These are phyloP conservation scores for Arizona elegans DNA, from an alignment of 2,113 vertebrate genomes.

Conservation along the genomic window DNA sequence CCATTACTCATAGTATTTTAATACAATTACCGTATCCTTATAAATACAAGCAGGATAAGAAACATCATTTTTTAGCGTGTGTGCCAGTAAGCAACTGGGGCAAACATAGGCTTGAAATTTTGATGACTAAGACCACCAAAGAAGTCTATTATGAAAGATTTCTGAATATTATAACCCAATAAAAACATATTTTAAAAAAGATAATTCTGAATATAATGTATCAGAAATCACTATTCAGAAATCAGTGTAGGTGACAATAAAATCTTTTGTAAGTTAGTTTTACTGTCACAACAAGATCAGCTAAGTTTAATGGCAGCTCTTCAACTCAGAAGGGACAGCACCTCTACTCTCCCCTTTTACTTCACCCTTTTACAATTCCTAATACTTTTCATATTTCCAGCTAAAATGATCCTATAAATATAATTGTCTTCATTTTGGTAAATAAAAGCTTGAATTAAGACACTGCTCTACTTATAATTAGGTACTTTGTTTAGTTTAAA, in stretches of 20 bases:
- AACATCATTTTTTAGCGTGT: background rate
- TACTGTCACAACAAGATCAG: background rate
- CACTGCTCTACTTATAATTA: background rate
- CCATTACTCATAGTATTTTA: background rate
- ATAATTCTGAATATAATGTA: background rate
- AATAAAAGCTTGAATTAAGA: background rate
- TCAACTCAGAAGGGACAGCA: background rate
- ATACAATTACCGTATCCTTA: background rate
- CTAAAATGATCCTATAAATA: background rate
- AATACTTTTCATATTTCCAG: background rate
- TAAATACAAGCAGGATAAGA: background rate
- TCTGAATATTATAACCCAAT: background rate
- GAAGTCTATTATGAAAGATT: background rate
- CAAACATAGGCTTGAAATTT: background rate
- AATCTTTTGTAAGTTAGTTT: background rate
- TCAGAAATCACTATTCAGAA: background rate
- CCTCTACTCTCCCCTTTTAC: too few relatives aligned
- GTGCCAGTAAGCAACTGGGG: background rate
- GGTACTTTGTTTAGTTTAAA: background rate
- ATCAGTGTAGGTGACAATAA: background rate
- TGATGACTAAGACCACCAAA: constrained; percentile 1
- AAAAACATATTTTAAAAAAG: background rate
- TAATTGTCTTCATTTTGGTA: background rate
- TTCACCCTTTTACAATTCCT: background rate
- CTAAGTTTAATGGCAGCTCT: background rate